Base-by-base conservation (phyloP, 2,113 vertebrate species). In the Coturnix japonica region DNA sequence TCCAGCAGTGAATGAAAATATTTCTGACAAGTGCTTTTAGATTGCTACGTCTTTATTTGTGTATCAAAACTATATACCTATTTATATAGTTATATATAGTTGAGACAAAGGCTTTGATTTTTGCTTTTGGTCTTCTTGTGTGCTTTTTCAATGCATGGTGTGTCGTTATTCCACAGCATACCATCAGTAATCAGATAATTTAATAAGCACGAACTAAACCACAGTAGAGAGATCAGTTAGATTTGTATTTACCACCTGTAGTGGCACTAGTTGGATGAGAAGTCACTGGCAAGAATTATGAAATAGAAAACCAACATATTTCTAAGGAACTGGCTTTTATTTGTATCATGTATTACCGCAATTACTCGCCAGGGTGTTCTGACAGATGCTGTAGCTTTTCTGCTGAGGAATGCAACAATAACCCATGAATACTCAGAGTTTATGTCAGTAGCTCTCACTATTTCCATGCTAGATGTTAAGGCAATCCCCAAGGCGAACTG, bases 391-490 rank as follows among this genome's bases (percentile, higher is more conserved):
- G 30, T 10, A 61, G 35, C 5, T 82, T 23, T 69, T 54, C 31
- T 73, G 47, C 28, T 31, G 60, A 44, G 35, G 63, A 66, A n/a
- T 7, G 47, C 46, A 69, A 26, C n/a, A 47, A 49, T 9, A 56
- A 65, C 15, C 26, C 41, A 22, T 6, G 21, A 74, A 61, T 8
- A 21, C 8, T 31, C n/a, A 39, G 39, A 57, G n/a, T 10, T 65
- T 22, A 2, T 3, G 8, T 23, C 46, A 57, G 46, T 18, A 49
- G 6, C 30, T 28, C 35, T 43, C 49, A 8, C 31, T 23, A 0
- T 22, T 81, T 33, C 60, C 39, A 41, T 12, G 6, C 3, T 23
- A 8, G 17, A 19, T 39, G 60, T 54, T n/a, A 54, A 46, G 13
- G 44, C 11, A 47, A 53, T 53, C 7, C 14, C n/a, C 53, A 41